Conservation (phyloP, 1,140 invertebrate genomes). For the Pseudoatta argentina region DNA sequence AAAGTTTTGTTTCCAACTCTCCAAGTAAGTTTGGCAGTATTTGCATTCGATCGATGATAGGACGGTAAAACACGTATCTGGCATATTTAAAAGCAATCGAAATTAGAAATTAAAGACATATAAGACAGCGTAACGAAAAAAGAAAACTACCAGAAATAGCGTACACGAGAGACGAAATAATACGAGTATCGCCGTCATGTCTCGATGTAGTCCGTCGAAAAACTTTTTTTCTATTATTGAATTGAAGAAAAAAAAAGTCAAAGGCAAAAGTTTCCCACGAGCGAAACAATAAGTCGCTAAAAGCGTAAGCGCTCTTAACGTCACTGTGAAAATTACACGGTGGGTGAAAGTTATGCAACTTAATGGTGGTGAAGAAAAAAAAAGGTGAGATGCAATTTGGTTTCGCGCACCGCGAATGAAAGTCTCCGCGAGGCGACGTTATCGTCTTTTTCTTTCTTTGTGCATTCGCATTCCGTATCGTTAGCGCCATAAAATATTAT, state of each 20-base stretch:
- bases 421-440: not conserved
- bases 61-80: slow-evolving; percentile 11
- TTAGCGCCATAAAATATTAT: not conserved
- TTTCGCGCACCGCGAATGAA: slow-evolving; percentile 15
- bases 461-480: not conserved
- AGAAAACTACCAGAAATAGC: slow-evolving; percentile 8
- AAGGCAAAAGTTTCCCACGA: slow-evolving; percentile 38
- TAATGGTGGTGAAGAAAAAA: not conserved
- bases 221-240: slow-evolving; percentile 17
- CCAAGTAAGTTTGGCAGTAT: slow-evolving; percentile 9
- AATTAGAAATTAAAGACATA: slow-evolving; percentile 35
- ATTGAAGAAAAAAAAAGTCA: not conserved
- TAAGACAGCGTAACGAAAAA: not conserved
- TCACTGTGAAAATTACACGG: slow-evolving; percentile 50
- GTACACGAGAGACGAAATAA: not conserved
- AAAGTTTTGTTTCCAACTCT: slow-evolving; percentile 51
- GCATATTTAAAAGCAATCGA: slow-evolving; percentile 38
- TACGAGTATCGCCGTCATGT: slow-evolving; percentile 18
- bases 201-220: not conserved
- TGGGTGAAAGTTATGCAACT: slow-evolving; percentile 52
- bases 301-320: slow-evolving; percentile 52
- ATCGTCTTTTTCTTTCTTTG: not conserved
- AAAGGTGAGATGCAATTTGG: slow-evolving; percentile 11
- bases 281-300: slow-evolving; percentile 57
- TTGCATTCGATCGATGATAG: slow-evolving; percentile 39